These are phyloP conservation scores for Bergia sp. DNA, from an alignment of 92 coral and sea anemone species.

Conservation along the genomic window DNA sequence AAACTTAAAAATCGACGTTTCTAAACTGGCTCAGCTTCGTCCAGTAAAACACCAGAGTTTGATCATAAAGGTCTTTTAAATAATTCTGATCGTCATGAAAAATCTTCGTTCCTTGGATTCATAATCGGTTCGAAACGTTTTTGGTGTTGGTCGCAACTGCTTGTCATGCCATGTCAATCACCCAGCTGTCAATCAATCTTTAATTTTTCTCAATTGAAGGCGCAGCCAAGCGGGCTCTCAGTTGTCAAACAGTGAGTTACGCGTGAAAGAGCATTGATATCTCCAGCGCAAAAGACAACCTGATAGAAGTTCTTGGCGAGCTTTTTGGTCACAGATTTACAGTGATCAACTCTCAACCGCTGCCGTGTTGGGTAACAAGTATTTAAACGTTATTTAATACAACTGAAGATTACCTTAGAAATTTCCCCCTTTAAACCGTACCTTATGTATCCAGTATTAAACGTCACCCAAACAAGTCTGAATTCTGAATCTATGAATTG, in stretches of 20 bases:
- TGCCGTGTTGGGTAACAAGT: neutral
- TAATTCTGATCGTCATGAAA: constrained; percentile 18
- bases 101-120: constrained; percentile 28
- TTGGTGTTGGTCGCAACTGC: constrained; percentile 26
- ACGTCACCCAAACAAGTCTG: too few species aligned
- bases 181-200: constrained; percentile 30
- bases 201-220: constrained; percentile 1
- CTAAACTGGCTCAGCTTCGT: neutral
- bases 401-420: too few species aligned
- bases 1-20: neutral
- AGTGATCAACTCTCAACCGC: neutral
- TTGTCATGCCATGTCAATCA: constrained; percentile 29
- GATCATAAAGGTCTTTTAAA: neutral
- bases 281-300: neutral
- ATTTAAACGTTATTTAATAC: too few species aligned
- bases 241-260: neutral
- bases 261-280: neutral
- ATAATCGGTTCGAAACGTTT: constrained; percentile 26
- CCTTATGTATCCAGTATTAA: too few species aligned
- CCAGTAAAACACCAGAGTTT: neutral
- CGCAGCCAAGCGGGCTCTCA: constrained; percentile 7
- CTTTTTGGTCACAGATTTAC: neutral
- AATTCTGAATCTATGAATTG: too few species aligned
- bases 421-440: too few species aligned
- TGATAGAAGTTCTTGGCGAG: neutral